Evolutionary conservation across 2,888 invertebrate genomes (phyloP).

Genomic region (Willowsia nigromaculata): DNA sequence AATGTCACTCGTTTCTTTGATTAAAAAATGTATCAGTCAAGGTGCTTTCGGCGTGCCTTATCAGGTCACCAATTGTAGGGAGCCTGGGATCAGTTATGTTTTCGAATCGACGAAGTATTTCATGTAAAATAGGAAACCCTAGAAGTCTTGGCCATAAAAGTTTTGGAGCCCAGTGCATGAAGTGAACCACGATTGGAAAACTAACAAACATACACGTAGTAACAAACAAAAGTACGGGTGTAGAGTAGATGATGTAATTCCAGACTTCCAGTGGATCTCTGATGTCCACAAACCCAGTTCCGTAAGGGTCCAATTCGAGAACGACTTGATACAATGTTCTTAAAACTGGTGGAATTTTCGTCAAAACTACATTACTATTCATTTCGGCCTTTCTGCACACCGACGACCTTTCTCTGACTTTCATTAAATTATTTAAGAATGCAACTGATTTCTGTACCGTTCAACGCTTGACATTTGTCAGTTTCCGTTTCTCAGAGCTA

Average conservation of each 20-base stretch:
- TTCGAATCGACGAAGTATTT: constrained; percentile 69
- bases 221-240: constrained; percentile 60
- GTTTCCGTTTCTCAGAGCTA: too few relatives aligned
- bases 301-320: constrained; percentile 44
- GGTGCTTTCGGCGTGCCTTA: constrained; percentile 55
- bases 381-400: not conserved
- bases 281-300: constrained; percentile 53
- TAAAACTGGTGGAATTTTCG: not conserved
- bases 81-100: constrained; percentile 64
- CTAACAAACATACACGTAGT: constrained; percentile 49
- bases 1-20: constrained; percentile 1
- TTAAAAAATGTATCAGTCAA: constrained; percentile 33
- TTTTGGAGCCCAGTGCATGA: constrained; percentile 73
- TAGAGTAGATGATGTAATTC: constrained; percentile 70
- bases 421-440: too few relatives aligned
- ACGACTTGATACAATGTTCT: not conserved
- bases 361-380: not conserved
- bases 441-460: too few relatives aligned
- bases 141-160: constrained; percentile 61
- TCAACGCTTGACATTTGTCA: too few relatives aligned
- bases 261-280: constrained; percentile 70
- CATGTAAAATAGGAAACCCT: constrained; percentile 67
- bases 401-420: too few relatives aligned
- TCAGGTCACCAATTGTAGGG: constrained; percentile 67
- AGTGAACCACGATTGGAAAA: constrained; percentile 65